These are phyloP conservation scores for Saiga tatarica DNA, from an alignment of 2,113 vertebrate species.

Conservation along the genomic window DNA sequence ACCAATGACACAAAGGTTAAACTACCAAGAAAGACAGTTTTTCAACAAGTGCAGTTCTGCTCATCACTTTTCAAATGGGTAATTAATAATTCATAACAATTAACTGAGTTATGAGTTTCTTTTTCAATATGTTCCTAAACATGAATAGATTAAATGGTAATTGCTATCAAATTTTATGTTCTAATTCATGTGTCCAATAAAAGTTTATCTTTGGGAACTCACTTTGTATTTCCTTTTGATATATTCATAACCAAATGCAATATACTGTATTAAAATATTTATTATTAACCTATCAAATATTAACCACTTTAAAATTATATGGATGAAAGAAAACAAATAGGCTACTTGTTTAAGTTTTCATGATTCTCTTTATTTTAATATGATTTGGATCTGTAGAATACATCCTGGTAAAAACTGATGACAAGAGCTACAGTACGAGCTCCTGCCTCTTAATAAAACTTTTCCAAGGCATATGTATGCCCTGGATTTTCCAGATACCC, in stretches of 20 bases:
- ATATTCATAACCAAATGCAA: conserved; percentile 78
- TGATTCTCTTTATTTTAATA: conserved; percentile 70
- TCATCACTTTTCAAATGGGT: conserved; percentile 74
- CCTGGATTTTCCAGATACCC: neutral
- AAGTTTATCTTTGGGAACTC: conserved; percentile 82
- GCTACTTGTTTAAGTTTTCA: conserved; percentile 79
- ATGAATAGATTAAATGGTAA: conserved; percentile 83
- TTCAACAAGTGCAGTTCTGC: conserved; percentile 58
- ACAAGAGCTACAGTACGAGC: neutral
- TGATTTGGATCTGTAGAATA: conserved; percentile 59
- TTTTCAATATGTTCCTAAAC: conserved; percentile 80
- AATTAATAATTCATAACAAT: conserved; percentile 86
- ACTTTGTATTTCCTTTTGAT: conserved; percentile 80
- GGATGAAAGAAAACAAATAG: conserved; percentile 81
- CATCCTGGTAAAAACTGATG: conserved; percentile 36
- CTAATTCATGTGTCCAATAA: conserved; percentile 82
- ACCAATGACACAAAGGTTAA: conserved; percentile 71
- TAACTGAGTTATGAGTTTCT: conserved; percentile 80
- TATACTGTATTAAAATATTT: conserved; percentile 86
- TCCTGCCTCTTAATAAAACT: neutral
- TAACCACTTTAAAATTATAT: conserved; percentile 80
- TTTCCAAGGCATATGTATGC: neutral
- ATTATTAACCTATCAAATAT: conserved; percentile 84
- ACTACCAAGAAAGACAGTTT: conserved; percentile 61
- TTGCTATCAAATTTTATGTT: conserved; percentile 84